Evolutionary conservation across 1,140 invertebrate genomes (phyloP).

Genomic region (Hypothenemus hampei): DNA sequence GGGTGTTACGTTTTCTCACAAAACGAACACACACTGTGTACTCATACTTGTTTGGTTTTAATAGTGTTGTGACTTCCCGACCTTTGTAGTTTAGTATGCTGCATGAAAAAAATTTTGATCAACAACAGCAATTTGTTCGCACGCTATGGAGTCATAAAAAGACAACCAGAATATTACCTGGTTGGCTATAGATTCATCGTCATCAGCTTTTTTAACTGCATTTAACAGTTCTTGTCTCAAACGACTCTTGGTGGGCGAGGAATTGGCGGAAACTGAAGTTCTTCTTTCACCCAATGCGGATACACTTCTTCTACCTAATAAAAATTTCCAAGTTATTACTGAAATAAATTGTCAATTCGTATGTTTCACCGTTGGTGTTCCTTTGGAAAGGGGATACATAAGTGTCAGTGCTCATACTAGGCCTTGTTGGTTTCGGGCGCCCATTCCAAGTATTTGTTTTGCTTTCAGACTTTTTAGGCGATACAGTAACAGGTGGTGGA

Average conservation of each 20-base stretch:
- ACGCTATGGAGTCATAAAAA: not conserved
- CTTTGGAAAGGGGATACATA: conserved; percentile 62
- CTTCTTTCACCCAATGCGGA: conserved; percentile 51
- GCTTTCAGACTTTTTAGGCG: conserved; percentile 40
- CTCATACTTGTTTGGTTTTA: conserved; percentile 22
- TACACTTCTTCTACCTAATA: conserved; percentile 52
- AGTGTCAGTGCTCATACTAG: conserved; percentile 60
- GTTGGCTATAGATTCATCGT: conserved; percentile 24
- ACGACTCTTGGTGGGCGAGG: conserved; percentile 61
- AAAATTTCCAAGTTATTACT: conserved; percentile 14
- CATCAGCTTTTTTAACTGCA: conserved; percentile 63
- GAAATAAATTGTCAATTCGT: not conserved
- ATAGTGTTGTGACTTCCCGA: conserved; percentile 18
- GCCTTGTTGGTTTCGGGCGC: conserved; percentile 51
- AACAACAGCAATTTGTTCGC: not conserved
- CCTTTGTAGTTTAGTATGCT: conserved; percentile 24
- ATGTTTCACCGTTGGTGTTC: conserved; percentile 47
- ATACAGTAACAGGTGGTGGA: conserved; percentile 42
- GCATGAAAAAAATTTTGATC: conserved; percentile 4
- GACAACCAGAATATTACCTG: conserved; percentile 14
- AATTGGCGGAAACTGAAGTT: conserved; percentile 52
- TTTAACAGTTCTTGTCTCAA: conserved; percentile 66
- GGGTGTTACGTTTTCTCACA: not conserved
- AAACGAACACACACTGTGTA: not conserved
- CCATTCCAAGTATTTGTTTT: conserved; percentile 70